Evolutionary conservation across 64 coral and sea anemone species (phyloP).

Genomic region (Pocillopora damicornis): DNA sequence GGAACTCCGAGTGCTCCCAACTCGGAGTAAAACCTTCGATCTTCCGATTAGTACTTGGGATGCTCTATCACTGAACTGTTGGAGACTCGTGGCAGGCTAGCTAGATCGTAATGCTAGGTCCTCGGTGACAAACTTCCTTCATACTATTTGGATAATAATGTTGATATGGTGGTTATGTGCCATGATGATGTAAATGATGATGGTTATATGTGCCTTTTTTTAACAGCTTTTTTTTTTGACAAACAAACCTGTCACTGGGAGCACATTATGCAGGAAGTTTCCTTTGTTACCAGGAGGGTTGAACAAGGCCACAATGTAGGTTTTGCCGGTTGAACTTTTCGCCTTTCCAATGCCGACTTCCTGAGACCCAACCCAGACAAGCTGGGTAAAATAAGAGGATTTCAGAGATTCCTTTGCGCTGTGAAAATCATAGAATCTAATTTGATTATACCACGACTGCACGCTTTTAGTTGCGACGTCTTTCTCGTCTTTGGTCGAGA

Average conservation of each 20-base stretch:
- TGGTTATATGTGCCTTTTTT: too few relatives aligned
- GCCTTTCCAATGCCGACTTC: slow-evolving; percentile 77
- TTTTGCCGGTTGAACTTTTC: slow-evolving; percentile 45
- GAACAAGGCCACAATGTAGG: slow-evolving; percentile 79
- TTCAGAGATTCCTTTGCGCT: slow-evolving; percentile 24
- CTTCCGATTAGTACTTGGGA: too few relatives aligned
- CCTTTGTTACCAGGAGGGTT: slow-evolving; percentile 62
- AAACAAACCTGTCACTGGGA: slow-evolving; percentile 69
- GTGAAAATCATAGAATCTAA: slow-evolving; percentile 70
- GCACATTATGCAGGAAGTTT: slow-evolving; percentile 43
- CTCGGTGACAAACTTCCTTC: too few relatives aligned
- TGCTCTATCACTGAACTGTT: too few relatives aligned
- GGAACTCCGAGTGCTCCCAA: too few relatives aligned
- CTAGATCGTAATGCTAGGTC: too few relatives aligned
- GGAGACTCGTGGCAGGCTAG: too few relatives aligned
- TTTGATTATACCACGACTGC: slow-evolving; percentile 79
- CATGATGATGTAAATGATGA: too few relatives aligned
- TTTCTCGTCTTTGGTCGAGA: slow-evolving; percentile 40
- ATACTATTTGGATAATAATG: too few relatives aligned
- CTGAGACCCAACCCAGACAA: slow-evolving; percentile 59
- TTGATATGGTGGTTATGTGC: too few relatives aligned
- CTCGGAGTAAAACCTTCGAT: too few relatives aligned
- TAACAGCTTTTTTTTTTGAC: too few relatives aligned
- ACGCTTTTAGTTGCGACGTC: slow-evolving; percentile 49
- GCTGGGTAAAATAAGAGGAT: slow-evolving; percentile 69